Evolutionary conservation across 2,113 vertebrate genomes (phyloP), one percentile per base, ranked within the genome.

Genomic region (Trichechus manatus): DNA sequence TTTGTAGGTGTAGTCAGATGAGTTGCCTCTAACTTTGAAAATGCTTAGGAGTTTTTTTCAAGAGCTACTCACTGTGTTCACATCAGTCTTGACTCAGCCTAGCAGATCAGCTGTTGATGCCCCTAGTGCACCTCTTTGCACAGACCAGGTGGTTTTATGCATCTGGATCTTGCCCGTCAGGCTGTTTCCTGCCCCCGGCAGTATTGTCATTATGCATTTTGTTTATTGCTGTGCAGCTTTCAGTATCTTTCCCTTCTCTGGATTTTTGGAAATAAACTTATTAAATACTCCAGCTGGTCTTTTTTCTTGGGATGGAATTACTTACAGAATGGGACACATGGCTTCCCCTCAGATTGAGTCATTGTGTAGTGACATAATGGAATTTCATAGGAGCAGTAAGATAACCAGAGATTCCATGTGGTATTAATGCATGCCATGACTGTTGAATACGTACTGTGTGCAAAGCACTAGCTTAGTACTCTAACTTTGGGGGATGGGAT

Each of bases 271-370:
- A 96, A 64, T 66, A 90, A 66, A 47, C 20, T 42, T 36, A 70
- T 31, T 81, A 84, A 94, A 23, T 66, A 29, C 10, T 27, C 4
- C 66, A 83, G 82, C 56, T 77, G 50, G 33, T 42, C 29, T 31
- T 87, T 82, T n/a, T 79, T 82, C 78, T 64, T 83, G 59, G 91
- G 78, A 88, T 89, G 93, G 91, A 88, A 84, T 97, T 75, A 72
- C 61, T 95, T 93, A 93, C 14, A 63, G 59, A 90, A 31, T 36
- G 53, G 77, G 53, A 68, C 59, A 81, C 44, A 44, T 7, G 22
- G 72, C 72, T 91, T 95, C 79, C 74, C 44, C 66, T 91, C 64
- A 82, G 15, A 61, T 27, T 94, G 63, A 95, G 70, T 93, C 91
- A 68, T 81, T 66, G 29, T 68, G 74, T 33, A 81, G 78, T 90